Conservation (phyloP, 2,797 vertebrate genomes). For the Lepidocolaptes lacrymiger region DNA sequence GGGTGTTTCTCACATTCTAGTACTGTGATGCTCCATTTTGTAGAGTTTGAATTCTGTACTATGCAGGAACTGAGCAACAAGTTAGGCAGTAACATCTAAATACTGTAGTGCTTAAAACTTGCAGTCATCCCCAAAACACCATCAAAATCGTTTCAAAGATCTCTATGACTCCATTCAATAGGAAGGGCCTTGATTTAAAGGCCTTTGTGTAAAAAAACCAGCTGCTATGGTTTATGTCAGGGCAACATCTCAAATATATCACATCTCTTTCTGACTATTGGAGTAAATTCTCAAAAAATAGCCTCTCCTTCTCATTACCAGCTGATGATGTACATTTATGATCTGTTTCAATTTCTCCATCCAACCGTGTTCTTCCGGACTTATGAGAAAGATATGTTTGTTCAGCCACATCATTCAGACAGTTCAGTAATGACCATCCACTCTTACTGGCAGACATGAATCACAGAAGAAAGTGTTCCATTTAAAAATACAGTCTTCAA, state of each 20-base stretch:
- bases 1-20: background rate
- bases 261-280: background rate
- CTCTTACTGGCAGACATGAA: background rate
- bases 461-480: background rate
- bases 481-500: background rate
- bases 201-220: background rate
- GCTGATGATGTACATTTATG: background rate
- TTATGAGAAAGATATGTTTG: constrained; percentile 20
- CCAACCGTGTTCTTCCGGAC: background rate
- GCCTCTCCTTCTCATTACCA: background rate
- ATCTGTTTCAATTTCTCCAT: constrained; percentile 25
- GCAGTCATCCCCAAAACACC: background rate
- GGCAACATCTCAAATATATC: background rate
- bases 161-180: background rate
- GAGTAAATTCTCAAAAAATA: constrained; percentile 4
- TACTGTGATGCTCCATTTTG: background rate
- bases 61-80: background rate
- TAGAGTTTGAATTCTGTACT: background rate
- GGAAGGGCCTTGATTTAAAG: background rate
- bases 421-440: background rate
- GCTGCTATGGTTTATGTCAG: background rate
- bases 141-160: background rate
- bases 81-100: background rate
- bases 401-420: background rate
- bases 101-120: background rate